Evolutionary conservation across 2,797 vertebrate species (phyloP), one percentile per base, ranked within the genome.

Genomic region (Spinus pinus): DNA sequence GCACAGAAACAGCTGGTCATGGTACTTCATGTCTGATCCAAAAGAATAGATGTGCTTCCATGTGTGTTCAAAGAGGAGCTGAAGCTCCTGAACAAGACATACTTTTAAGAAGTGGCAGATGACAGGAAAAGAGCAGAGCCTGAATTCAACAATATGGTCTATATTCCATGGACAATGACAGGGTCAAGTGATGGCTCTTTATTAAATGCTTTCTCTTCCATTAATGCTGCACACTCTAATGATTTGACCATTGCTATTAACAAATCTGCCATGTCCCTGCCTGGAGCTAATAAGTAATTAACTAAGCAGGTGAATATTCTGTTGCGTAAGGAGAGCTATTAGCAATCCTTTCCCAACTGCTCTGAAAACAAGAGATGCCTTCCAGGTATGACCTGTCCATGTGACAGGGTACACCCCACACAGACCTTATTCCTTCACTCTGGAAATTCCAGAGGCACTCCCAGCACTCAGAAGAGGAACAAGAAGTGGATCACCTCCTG

Each of bases 231-330:
- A 96, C 86, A 79, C 54, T 87, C 60, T 96, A 97, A 97, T 90
- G 95, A 92, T 90, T 20, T 93, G 94, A 83, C 89, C 92, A 96
- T 95, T 94, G 95, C 84, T 94, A 97, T 95, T 95, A 97, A 94
- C 96, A 86, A 95, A 93, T 90, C 96, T 96, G 95, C 72, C 49
- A 73, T 54, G 97, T 95, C 94, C 93, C 97, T 93, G 97, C 97
- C 97, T 91, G 92, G 19, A 97, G 97, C 97, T 97, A 97, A 46
- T 42, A 94, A 95, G 96, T 96, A 98, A 98, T 97, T 95, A 98
- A 97, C 96, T 91, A 97, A 95, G 87, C n/a, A 20, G 88, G 51
- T 97, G 92, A 95, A 94, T 91, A 94, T 96, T 95, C 93, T 96
- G 95, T 97, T 97, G 91, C 81, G 86, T 95, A 97, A 97, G 94